Percentiles rank a stretch among this genome's conserved stretches.
Conservation (phyloP, 2,888 invertebrate genomes). For the Apeira syringaria region DNA sequence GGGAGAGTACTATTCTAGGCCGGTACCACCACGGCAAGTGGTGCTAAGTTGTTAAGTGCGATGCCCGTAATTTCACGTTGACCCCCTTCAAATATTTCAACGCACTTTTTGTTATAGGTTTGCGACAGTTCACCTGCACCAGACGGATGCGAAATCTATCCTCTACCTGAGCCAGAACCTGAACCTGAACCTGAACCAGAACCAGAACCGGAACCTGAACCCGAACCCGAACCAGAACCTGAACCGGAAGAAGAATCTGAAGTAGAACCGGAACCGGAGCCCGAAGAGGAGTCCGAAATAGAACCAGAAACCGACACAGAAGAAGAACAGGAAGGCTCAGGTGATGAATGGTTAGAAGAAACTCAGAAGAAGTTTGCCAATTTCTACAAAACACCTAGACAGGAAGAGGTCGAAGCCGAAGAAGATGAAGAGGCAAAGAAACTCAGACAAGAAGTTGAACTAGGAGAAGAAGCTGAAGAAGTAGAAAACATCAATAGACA, state of each 20-base stretch:
- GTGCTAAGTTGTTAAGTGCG: too few species aligned
- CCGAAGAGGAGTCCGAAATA: slow-evolving; percentile 52
- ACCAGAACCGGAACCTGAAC: slow-evolving; percentile 14
- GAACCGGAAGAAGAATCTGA: slow-evolving; percentile 48
- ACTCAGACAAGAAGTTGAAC: slow-evolving; percentile 14
- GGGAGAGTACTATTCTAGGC: too few species aligned
- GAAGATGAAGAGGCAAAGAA: slow-evolving; percentile 26
- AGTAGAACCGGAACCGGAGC: slow-evolving; percentile 60
- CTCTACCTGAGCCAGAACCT: slow-evolving; percentile 20
- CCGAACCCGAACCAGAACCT: slow-evolving; percentile 21
- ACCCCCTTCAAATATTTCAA: too few species aligned
- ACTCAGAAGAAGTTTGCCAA: slow-evolving; percentile 33
- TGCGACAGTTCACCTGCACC: slow-evolving; percentile 64
- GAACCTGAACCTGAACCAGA: slow-evolving; percentile 26
- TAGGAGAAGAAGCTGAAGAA: slow-evolving; percentile 16
- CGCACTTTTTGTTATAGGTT: too few species aligned
- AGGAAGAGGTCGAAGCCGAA: slow-evolving; percentile 38
- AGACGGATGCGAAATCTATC: slow-evolving; percentile 38
- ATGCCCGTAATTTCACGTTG: too few species aligned
- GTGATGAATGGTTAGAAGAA: slow-evolving; percentile 44
- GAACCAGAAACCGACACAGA: slow-evolving; percentile 57
- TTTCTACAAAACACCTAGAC: slow-evolving; percentile 30
- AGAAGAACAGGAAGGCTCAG: slow-evolving; percentile 47
- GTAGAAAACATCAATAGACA: background rate
- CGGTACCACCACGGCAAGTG: too few species aligned